phyloP scores from a whole-genome alignment of 92 coral and sea anemone species.

The Desmophyllum pertusum region DNA sequence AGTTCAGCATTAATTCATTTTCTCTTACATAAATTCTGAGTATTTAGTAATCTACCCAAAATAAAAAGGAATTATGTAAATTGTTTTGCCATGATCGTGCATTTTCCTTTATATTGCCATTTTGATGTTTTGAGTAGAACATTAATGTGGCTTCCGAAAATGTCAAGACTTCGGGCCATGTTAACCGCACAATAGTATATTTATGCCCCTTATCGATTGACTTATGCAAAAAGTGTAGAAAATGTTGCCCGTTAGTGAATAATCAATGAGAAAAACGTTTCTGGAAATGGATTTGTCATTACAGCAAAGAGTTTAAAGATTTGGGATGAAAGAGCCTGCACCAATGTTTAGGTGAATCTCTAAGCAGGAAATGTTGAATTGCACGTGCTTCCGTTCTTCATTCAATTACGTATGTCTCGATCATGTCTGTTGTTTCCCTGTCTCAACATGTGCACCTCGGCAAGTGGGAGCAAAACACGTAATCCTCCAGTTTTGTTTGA shows the following conservation, averaged over 20 bases:
- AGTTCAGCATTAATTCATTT: neutral
- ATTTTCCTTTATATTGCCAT: constrained; percentile 13
- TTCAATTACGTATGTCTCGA: constrained; percentile 5
- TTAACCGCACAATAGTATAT: constrained; percentile 25
- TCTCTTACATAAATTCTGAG: neutral
- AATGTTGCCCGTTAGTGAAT: neutral
- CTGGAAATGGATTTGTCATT: neutral
- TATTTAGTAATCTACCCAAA: neutral
- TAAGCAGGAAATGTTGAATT: neutral
- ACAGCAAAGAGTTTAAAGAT: neutral
- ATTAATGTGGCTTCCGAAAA: constrained; percentile 29
- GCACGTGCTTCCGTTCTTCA: constrained; percentile 11
- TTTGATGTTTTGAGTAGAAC: neutral
- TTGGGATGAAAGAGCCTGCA: no score
- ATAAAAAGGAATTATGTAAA: neutral
- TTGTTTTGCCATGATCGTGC: constrained; percentile 13
- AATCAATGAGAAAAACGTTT: neutral
- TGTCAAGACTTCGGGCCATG: constrained; percentile 25
- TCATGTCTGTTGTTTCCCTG: neutral
- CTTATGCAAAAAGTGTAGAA: constrained; percentile 15
- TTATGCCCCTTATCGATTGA: constrained; percentile 14
- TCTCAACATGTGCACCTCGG: neutral
- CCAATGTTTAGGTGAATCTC: neutral
- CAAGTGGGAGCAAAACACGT: neutral
- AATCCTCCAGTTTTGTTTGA: neutral